Base-by-base conservation (phyloP, 2,888 invertebrate genomes). In the Caenorhabditis panamensis region DNA sequence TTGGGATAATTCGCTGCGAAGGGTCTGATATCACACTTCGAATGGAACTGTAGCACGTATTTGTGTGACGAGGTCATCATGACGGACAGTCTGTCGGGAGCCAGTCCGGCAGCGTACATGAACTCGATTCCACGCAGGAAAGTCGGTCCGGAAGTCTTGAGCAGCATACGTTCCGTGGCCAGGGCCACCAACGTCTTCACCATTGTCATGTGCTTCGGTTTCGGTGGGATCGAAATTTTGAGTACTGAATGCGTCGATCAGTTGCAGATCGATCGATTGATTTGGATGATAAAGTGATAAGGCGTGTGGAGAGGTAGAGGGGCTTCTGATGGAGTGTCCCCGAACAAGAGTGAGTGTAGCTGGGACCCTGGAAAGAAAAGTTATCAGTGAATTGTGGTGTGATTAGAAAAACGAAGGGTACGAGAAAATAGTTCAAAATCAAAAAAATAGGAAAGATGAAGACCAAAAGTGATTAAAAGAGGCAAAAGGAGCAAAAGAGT, bases 21-120 rank as follows among this genome's bases (percentile, higher is more conserved):
- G n/a, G 86, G 86, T 36, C 86, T 72, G 51, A 86, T 83, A 66
- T 86, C 86, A 56, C 86, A 86, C 61, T 84, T 84, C 47, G 86
- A 86, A 66, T 86, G 86, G 68, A 86, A 86, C 63, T 85, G 84
- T 4, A 86, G 83, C 18, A 86, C 82, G 66, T 68, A 86, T 69
- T 86, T 86, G 62, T 81, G 78, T n/a, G 81, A 80, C 2, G 82
- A 68, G 18, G 84, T 84, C 85, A 85, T 85, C 82, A 86, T 85
- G 9, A 84, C 80, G 1, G 84, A 84, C 8, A 84, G 63, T 5
- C 85, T 62, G 37, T 85, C 85, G 1, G 85, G 85, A 2, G 85
- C 83, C 49, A 85, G 61, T 8, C 85, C 85, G 2, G 85, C 83
- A 0, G 83, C 82, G 59, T 85, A 85, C 85, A 85, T 85, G 58